Evolutionary conservation across 2,797 vertebrate genomes (phyloP).

Genomic region (Peromyscus nudipes): DNA sequence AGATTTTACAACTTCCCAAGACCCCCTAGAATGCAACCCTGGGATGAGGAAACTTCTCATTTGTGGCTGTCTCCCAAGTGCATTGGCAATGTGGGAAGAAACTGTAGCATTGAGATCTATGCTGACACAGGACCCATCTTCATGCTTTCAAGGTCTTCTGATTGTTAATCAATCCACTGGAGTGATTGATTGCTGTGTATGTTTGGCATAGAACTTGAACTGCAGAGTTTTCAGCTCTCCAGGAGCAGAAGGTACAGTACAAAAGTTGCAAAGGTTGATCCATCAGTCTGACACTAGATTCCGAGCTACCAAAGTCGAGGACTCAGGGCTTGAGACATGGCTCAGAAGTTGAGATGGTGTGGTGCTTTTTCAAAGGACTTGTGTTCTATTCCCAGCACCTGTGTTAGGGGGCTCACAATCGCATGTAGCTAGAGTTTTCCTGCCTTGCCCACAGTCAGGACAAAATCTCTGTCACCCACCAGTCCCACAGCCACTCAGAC

Average conservation of each 20-base stretch:
- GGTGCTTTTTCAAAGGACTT: neutral
- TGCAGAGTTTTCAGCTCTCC: neutral
- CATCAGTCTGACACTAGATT: neutral
- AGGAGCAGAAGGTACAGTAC: neutral
- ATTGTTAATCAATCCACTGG: neutral
- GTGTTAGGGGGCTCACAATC: neutral
- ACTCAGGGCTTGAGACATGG: neutral
- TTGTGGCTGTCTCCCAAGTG: neutral
- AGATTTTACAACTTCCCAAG: neutral
- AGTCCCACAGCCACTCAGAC: no score
- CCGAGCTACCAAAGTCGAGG: neutral
- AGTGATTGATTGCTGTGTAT: neutral
- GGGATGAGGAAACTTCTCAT: neutral
- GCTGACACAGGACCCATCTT: neutral
- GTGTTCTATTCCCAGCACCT: neutral
- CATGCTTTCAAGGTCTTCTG: neutral
- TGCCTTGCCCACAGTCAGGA: no score
- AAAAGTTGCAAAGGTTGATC: neutral
- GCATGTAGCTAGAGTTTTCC: no score
- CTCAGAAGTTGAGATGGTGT: neutral
- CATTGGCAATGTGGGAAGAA: neutral
- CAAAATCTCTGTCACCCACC: no score
- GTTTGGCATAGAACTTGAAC: neutral
- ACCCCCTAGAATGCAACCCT: no score
- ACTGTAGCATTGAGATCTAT: neutral